Evolutionary conservation across 2,113 vertebrate genomes (phyloP).

Genomic region (Poicephalus meyeri): DNA sequence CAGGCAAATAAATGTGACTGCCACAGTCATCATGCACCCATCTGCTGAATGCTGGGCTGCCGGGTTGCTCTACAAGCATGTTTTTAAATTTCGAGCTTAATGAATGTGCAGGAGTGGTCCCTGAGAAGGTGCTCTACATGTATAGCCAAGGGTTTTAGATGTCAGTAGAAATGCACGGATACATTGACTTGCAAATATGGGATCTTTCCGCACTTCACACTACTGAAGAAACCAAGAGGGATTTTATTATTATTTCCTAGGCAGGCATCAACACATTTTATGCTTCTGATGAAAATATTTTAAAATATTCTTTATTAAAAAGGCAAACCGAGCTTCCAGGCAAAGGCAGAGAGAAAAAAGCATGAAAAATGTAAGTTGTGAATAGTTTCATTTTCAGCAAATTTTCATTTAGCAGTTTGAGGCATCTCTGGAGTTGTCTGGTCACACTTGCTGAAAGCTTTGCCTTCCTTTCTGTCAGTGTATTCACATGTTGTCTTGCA

Average conservation of each 20-base stretch:
- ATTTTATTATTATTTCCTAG: not conserved
- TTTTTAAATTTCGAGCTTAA: not conserved
- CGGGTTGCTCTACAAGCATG: no score
- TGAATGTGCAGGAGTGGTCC: not conserved
- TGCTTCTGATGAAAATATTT: not conserved
- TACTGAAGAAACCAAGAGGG: not conserved
- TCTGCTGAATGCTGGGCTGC: not conserved
- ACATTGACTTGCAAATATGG: not conserved
- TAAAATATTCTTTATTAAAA: not conserved
- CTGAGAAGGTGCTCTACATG: not conserved
- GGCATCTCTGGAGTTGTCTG: not conserved
- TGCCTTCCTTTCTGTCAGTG: not conserved
- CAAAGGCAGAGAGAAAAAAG: not conserved
- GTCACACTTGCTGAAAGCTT: not conserved
- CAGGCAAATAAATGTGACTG: rapidly evolving
- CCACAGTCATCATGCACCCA: no score
- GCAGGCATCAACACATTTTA: not conserved
- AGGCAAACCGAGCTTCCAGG: not conserved
- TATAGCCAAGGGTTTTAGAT: not conserved
- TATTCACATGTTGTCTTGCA: not conserved
- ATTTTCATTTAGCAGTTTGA: not conserved
- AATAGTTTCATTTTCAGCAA: not conserved
- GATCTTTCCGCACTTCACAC: not conserved
- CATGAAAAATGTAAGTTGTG: not conserved
- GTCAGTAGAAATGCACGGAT: not conserved